Conservation (phyloP, 1,140 invertebrate genomes). For the Hestina assimilis region DNA sequence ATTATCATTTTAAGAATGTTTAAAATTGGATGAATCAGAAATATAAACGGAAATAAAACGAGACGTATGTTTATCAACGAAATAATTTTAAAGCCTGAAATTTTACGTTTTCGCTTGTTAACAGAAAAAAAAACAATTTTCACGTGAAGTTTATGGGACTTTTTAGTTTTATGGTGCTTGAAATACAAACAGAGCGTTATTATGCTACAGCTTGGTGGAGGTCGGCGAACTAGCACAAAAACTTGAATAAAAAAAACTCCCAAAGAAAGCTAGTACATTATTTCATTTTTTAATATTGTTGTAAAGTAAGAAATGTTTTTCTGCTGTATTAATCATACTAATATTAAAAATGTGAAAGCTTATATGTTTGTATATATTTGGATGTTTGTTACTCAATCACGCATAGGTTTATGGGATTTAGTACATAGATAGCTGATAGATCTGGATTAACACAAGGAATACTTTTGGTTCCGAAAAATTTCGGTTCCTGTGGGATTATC, state of each 20-base stretch:
- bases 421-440: no score
- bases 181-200: slow-evolving; percentile 3
- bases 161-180: slow-evolving; percentile 16
- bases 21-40: no score
- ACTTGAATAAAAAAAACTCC: not conserved
- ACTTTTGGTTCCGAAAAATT: no score
- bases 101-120: not conserved
- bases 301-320: not conserved
- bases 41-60: no score
- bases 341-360: no score
- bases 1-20: no score
- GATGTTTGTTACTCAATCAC: no score
- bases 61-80: not conserved
- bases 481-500: no score
- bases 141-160: slow-evolving; percentile 6
- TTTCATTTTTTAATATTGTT: not conserved
- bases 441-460: no score
- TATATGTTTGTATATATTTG: no score
- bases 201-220: not conserved
- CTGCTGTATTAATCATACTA: no score
- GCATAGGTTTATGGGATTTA: no score
- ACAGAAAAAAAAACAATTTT: not conserved
- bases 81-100: not conserved
- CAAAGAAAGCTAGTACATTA: not conserved
- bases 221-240: not conserved